A percentile compares a stretch with the other conserved stretches of the same genome.
These are phyloP conservation scores for Trilocha varians DNA, from an alignment of 2,888 invertebrate genomes.

Conservation along the genomic window DNA sequence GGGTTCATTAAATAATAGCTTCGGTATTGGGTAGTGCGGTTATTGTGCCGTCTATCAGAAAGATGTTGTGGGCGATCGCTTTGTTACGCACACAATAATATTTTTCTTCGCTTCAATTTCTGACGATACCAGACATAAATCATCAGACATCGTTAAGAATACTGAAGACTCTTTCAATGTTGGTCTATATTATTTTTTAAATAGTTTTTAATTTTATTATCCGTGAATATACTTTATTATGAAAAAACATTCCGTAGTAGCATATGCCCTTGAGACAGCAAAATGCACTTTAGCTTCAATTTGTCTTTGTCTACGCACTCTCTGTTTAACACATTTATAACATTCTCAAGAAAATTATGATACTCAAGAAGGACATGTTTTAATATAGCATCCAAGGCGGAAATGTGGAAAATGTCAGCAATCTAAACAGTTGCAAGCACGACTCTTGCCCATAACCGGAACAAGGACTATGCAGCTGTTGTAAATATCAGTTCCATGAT, in stretches of 20 bases:
- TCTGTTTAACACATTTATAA: no score
- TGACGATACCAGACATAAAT: not conserved
- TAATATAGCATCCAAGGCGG: constrained; percentile 63
- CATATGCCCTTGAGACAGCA: no score
- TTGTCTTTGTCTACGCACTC: no score
- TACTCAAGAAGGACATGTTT: constrained; percentile 57
- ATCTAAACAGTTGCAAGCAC: constrained; percentile 60
- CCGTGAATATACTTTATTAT: no score
- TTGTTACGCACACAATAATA: constrained; percentile 5
- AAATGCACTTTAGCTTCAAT: no score
- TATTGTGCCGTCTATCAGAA: constrained; percentile 70
- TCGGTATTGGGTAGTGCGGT: constrained; percentile 60
- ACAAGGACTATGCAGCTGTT: constrained; percentile 69
- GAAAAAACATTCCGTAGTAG: no score
- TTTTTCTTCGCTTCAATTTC: not conserved
- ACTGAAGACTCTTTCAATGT: no score
- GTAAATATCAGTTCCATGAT: constrained; percentile 63
- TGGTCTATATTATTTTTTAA: no score
- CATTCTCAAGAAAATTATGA: no score
- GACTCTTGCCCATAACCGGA: constrained; percentile 69
- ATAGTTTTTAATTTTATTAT: no score
- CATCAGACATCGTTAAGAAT: no score
- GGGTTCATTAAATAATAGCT: constrained; percentile 72
- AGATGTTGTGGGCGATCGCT: constrained; percentile 49
- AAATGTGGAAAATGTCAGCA: constrained; percentile 70